Base-by-base conservation (phyloP, 2,797 vertebrate species). In the Sitta carolinensis region DNA sequence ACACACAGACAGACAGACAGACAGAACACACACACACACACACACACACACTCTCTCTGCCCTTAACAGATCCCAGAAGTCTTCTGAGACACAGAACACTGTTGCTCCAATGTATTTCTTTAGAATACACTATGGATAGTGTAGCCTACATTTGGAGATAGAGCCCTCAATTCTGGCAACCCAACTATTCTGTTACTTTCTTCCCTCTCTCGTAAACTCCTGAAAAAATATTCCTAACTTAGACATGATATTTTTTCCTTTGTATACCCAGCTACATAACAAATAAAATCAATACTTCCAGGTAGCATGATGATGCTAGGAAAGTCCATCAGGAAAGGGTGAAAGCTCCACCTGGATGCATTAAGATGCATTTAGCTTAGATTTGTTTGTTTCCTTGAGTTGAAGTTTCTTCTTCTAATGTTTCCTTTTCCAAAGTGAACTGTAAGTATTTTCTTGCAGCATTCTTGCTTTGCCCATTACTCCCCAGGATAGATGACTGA, bases 11-110 rank as follows among this genome's bases (percentile, higher is more conserved):
- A n/a, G n/a, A n/a, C n/a, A n/a, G n/a, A n/a, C n/a, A n/a, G n/a
- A n/a, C n/a, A n/a, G n/a, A 67, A 25, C 73, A 17, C 36, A 36
- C 36, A 36, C 36, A 36, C 36, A 36, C 36, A 36, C 36, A 36
- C 36, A 36, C 36, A 36, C 36, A 36, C 36, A 36, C 36, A 52
- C 38, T 10, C 11, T 2, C 13, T 3, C 12, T 0, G 0, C 11
- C 15, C 11, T 29, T 51, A 58, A 61, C 3, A 57, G 51, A 59
- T 7, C 30, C 51, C 51, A 50, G n/a, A 75, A 73, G 17, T 43
- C 23, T 90, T 62, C 50, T 21, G 43, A 74, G 75, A 61, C 55
- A 43, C 23, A 42, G 21, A 84, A 68, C 78, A 63, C 5, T 17
- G 32, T 0, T 36, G 48, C 30, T 66, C 45, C 10, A 0, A 12